Evolutionary conservation across 1,140 invertebrate genomes (phyloP).

Genomic region (Drosophila setifemur): DNA sequence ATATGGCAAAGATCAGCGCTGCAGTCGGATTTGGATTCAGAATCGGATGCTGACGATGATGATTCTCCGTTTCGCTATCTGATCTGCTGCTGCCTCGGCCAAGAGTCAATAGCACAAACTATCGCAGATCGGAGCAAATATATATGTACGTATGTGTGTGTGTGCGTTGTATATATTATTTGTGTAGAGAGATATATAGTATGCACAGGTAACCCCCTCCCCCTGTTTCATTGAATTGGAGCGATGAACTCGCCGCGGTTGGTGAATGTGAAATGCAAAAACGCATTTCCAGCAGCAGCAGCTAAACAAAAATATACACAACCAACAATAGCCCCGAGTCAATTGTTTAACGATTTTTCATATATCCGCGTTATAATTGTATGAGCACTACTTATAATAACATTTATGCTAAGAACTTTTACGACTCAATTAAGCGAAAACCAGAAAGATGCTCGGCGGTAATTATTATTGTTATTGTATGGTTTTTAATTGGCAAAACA

Average conservation of each 20-base stretch:
- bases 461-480: conserved; percentile 26
- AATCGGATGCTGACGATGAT: conserved; percentile 16
- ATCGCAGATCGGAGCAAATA: conserved; percentile 29
- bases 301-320: conserved; percentile 21
- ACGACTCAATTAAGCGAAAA: conserved; percentile 62
- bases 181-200: conserved; percentile 15
- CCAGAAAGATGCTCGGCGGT: conserved; percentile 20
- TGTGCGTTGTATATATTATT: background rate
- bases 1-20: conserved; percentile 31
- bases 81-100: conserved; percentile 17
- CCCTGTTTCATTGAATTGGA: conserved; percentile 72
- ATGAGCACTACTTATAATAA: conserved; percentile 41
- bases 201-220: conserved; percentile 13
- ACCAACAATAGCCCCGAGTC: conserved; percentile 29
- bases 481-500: conserved; percentile 24
- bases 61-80: conserved; percentile 26
- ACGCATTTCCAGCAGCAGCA: conserved; percentile 30
- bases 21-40: background rate
- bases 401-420: conserved; percentile 70
- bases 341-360: conserved; percentile 59
- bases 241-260: conserved; percentile 69
- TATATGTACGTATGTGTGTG: conserved; percentile 1
- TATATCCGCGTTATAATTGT: conserved; percentile 16
- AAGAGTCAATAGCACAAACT: conserved; percentile 51
- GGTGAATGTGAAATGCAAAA: conserved; percentile 50